phyloP scores from a whole-genome alignment of 2,113 vertebrate species.

The Scortum barcoo region DNA sequence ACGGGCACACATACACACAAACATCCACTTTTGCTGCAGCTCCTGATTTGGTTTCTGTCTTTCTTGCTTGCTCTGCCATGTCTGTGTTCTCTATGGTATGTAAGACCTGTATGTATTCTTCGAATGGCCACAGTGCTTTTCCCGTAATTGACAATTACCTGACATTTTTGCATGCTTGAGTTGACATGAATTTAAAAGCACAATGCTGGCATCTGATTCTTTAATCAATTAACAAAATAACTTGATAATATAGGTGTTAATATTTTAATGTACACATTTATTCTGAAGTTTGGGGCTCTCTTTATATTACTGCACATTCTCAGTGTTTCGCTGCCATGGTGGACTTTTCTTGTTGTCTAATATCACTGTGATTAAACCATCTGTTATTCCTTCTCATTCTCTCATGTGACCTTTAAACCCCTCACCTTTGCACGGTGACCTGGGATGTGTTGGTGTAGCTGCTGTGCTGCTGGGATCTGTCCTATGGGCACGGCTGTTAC shows the following conservation, averaged over 20 bases:
- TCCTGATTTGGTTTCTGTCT: not conserved
- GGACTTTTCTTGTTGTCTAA: conserved; percentile 21
- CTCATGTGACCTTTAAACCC: conserved; percentile 44
- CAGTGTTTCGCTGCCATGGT: not conserved
- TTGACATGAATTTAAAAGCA: not conserved
- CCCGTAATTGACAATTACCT: not conserved
- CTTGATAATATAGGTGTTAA: not conserved
- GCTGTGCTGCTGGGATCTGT: conserved; percentile 75
- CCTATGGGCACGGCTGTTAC: conserved; percentile 58
- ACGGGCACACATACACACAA: conserved; percentile 63
- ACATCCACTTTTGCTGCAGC: not conserved
- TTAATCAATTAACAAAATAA: not conserved
- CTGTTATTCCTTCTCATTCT: conserved; percentile 46
- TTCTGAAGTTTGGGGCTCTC: not conserved
- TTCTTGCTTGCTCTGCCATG: not conserved
- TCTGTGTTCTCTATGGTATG: not conserved
- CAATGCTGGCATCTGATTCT: not conserved
- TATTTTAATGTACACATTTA: not conserved
- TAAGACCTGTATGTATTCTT: not conserved
- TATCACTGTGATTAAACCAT: conserved; percentile 44
- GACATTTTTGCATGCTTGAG: not conserved
- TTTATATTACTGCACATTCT: not conserved
- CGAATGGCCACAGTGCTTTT: not conserved
- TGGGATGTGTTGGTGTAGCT: conserved; percentile 46
- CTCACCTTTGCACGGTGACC: conserved; percentile 46